Conservation (phyloP, 2,113 vertebrate species). For the Eonycteris spelaea region DNA sequence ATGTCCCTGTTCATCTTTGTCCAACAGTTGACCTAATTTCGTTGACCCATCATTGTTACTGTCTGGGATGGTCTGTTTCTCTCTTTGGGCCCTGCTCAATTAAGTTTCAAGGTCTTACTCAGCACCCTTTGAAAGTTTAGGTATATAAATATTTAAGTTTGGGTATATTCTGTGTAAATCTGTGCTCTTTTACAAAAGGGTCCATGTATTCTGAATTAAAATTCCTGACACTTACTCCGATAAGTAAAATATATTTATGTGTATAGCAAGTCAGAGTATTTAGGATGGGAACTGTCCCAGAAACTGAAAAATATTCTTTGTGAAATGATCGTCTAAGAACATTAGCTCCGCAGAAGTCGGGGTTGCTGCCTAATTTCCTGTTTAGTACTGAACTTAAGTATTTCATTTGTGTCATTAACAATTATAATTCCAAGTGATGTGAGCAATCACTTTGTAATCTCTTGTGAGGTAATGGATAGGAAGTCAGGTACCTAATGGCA, state of each 20-base stretch:
- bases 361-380: not conserved
- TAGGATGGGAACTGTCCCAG: not conserved
- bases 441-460: not conserved
- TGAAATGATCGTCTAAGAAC: not conserved
- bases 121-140: not conserved
- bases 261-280: not conserved
- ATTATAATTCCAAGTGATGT: not conserved
- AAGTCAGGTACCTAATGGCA: not conserved
- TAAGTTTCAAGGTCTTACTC: not conserved
- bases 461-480: not conserved
- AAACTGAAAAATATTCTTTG: not conserved
- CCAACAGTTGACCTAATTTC: not conserved
- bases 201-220: not conserved
- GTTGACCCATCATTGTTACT: not conserved
- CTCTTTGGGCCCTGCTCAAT: not conserved
- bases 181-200: not conserved
- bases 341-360: not conserved
- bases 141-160: not conserved
- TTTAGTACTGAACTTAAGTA: not conserved
- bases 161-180: not conserved
- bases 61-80: not conserved
- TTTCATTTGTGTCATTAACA: not conserved
- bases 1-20: not conserved
- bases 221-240: slow-evolving; percentile 2
- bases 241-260: not conserved